Evolutionary conservation across 1,140 invertebrate species (phyloP).

Genomic region (Euschistus heros): DNA sequence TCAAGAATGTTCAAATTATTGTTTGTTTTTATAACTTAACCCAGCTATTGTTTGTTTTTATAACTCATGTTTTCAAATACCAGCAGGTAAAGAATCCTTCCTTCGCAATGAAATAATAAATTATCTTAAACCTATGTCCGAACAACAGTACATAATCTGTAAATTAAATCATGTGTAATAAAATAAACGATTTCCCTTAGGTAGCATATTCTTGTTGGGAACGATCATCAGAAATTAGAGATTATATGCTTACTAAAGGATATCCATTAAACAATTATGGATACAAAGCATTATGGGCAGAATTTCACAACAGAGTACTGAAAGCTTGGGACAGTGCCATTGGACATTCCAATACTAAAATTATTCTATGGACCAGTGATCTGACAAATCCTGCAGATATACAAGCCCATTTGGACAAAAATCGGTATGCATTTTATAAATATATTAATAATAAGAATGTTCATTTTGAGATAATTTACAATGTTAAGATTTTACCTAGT

Average conservation of each 20-base stretch:
- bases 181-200: no score
- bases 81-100: no score
- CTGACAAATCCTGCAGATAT: slow-evolving; percentile 54
- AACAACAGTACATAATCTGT: no score
- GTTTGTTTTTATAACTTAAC: no score
- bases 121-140: no score
- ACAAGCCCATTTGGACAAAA: slow-evolving; percentile 51
- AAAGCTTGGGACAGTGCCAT: slow-evolving; percentile 35
- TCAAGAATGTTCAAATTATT: slow-evolving; percentile 36
- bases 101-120: no score
- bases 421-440: slow-evolving; percentile 37
- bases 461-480: no score
- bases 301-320: slow-evolving; percentile 45
- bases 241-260: slow-evolving; percentile 46
- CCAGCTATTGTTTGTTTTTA: no score
- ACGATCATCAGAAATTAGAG: slow-evolving; percentile 50
- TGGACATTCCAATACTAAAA: slow-evolving; percentile 34
- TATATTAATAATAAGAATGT: neutral
- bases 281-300: slow-evolving; percentile 55
- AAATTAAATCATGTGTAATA: no score
- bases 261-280: slow-evolving; percentile 43
- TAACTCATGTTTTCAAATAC: no score
- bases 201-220: slow-evolving; percentile 54
- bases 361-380: slow-evolving; percentile 63
- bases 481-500: no score